Percentiles rank a stretch among this genome's conserved stretches.
These are phyloP conservation scores for Danaus plexippus DNA, from an alignment of 1,140 invertebrate species.

Conservation along the genomic window DNA sequence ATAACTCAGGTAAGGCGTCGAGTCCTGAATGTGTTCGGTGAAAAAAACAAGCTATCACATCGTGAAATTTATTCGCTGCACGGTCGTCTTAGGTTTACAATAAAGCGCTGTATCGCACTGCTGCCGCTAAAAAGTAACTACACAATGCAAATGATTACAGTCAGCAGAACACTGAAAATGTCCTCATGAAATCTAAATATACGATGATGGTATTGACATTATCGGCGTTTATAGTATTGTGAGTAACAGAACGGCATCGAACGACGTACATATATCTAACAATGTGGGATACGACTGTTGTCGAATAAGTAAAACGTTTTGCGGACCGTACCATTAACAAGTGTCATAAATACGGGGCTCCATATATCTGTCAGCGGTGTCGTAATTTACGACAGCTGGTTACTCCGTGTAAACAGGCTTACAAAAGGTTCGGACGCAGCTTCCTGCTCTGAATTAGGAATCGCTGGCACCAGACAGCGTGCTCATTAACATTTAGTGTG, in stretches of 20 bases:
- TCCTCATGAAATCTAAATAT: no score
- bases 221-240: conserved; percentile 1
- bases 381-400: conserved; percentile 45
- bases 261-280: neutral
- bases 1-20: conserved; percentile 40
- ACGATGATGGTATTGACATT: no score
- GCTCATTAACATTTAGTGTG: no score
- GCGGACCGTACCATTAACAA: conserved; percentile 40
- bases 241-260: neutral
- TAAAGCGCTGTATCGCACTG: conserved; percentile 44
- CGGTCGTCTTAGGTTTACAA: conserved; percentile 56
- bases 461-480: no score
- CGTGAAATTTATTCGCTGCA: conserved; percentile 48
- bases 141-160: no score
- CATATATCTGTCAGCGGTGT: conserved; percentile 61
- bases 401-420: conserved; percentile 48
- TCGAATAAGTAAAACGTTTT: conserved; percentile 19
- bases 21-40: conserved; percentile 38
- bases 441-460: neutral
- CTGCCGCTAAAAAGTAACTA: conserved; percentile 40
- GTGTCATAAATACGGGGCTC: conserved; percentile 49
- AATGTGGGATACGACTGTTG: conserved; percentile 19
- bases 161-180: no score
- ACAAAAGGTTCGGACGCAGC: neutral
- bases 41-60: conserved; percentile 46